phyloP scores from a whole-genome alignment of 2,888 invertebrate species.

The Torymus tubicola region DNA sequence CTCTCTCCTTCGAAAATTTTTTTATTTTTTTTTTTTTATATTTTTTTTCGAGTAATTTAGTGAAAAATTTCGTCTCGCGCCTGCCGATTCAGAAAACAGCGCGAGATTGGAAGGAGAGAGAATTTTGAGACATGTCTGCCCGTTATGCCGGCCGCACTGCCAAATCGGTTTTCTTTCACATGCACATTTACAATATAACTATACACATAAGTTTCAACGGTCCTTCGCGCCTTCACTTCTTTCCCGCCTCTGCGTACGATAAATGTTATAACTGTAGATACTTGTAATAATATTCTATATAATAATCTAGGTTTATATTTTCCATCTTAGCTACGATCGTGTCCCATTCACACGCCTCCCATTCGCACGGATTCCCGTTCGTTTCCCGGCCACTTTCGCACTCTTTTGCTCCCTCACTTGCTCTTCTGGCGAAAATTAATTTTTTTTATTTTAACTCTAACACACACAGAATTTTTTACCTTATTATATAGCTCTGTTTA shows the following conservation, averaged over 20 bases:
- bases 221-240: constrained; percentile 51
- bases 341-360: constrained; percentile 6
- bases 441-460: constrained; percentile 31
- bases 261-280: constrained; percentile 65
- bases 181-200: constrained; percentile 61
- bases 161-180: constrained; percentile 58
- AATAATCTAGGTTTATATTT: constrained; percentile 70
- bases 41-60: constrained; percentile 21
- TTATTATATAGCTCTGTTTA: constrained; percentile 32
- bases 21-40: constrained; percentile 9
- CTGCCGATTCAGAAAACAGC: constrained; percentile 32
- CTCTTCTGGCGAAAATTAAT: constrained; percentile 36
- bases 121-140: constrained; percentile 29
- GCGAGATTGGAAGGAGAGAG: constrained; percentile 41
- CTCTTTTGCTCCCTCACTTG: neutral
- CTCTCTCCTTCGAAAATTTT: constrained; percentile 30
- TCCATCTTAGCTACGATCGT: constrained; percentile 43
- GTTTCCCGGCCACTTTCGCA: constrained; percentile 9
- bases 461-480: constrained; percentile 38
- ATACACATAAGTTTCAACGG: constrained; percentile 60
- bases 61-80: constrained; percentile 30
- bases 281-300: constrained; percentile 67
- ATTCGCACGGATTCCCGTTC: constrained; percentile 13
- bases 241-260: constrained; percentile 56
- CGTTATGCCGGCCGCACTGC: constrained; percentile 52